These are phyloP conservation scores for Hemiscyllium ocellatum DNA, from an alignment of 2,113 vertebrate genomes.

Conservation along the genomic window DNA sequence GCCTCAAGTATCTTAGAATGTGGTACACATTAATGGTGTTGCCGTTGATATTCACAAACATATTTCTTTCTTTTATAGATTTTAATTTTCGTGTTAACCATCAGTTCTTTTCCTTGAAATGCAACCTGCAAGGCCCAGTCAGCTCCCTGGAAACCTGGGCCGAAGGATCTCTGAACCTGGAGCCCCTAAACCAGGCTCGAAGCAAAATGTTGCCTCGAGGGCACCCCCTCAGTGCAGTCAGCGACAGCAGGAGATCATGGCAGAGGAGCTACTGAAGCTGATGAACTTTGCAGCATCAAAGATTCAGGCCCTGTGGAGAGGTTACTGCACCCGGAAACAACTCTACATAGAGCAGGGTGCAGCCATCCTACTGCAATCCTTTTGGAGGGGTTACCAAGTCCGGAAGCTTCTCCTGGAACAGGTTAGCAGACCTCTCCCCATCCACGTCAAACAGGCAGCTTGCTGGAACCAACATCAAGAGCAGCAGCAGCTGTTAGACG, in stretches of 20 bases:
- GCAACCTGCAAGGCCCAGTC: neutral
- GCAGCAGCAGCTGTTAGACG: neutral
- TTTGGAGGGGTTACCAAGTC: constrained; percentile 5
- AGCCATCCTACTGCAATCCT: neutral
- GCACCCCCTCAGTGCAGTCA: no score
- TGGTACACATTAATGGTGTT: neutral
- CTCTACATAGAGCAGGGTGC: neutral
- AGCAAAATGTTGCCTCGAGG: no score
- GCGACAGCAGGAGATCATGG: neutral
- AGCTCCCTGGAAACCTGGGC: neutral
- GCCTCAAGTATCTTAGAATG: no score
- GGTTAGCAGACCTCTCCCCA: neutral
- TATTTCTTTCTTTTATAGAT: neutral
- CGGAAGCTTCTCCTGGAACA: neutral
- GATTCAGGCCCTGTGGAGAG: constrained; percentile 21
- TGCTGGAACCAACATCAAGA: neutral
- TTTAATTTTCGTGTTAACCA: neutral
- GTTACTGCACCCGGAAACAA: constrained; percentile 21
- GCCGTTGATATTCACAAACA: neutral
- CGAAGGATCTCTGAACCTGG: no score
- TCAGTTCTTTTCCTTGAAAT: neutral
- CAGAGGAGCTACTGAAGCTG: neutral
- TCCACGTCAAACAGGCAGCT: neutral
- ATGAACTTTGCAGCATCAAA: neutral
- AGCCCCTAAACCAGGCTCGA: no score